These are phyloP conservation scores for Motacilla alba DNA, from an alignment of 2,113 vertebrate genomes.

Conservation along the genomic window DNA sequence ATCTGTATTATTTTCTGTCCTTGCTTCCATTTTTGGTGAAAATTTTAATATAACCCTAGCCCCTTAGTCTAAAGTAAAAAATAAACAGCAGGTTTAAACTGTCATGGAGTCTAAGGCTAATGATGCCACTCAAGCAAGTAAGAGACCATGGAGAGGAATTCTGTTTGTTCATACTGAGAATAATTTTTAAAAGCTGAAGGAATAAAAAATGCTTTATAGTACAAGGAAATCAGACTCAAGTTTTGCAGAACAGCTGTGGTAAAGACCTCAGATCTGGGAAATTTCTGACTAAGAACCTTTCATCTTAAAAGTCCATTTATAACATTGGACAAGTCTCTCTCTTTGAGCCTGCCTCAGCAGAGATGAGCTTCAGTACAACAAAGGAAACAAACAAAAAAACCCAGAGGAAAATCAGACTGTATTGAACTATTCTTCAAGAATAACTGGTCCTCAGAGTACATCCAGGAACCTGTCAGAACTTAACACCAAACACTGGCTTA, in stretches of 20 bases:
- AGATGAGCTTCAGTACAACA: not conserved
- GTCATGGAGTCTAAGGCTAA: not conserved
- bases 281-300: not conserved
- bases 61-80: not conserved
- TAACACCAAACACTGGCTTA: not conserved
- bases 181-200: not conserved
- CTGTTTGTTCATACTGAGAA: not conserved
- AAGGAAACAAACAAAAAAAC: not conserved
- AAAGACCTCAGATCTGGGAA: conserved; percentile 15
- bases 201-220: not conserved
- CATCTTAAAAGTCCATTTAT: not conserved
- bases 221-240: not conserved
- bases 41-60: not conserved
- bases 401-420: not conserved
- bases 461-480: conserved; percentile 13
- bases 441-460: not conserved
- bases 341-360: not conserved
- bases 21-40: conserved; percentile 13
- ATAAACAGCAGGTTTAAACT: not conserved
- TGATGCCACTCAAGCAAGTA: not conserved
- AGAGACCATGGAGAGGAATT: not conserved
- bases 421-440: not conserved
- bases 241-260: conserved; percentile 1
- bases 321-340: not conserved
- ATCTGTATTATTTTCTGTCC: conserved; percentile 21